A percentile compares a stretch with the other conserved stretches of the same genome.
phyloP scores from a whole-genome alignment of 2,797 vertebrate genomes.

The Sebastiscus albofasciatus region DNA sequence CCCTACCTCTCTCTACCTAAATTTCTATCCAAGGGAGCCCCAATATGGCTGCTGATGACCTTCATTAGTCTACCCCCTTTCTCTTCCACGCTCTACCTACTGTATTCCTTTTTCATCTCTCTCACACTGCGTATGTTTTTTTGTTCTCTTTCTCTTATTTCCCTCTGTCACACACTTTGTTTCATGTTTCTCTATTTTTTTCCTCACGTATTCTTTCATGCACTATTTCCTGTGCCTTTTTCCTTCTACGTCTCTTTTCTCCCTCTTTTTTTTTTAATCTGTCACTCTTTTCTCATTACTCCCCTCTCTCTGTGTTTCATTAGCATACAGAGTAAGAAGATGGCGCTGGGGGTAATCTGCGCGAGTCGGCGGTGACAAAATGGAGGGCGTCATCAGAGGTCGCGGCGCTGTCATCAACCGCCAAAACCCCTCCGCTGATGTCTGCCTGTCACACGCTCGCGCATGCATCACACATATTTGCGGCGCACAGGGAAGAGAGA shows the following conservation, averaged over 20 bases:
- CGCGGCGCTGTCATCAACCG: constrained; percentile 68
- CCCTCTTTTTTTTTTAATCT: constrained; percentile 37
- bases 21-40: constrained; percentile 69
- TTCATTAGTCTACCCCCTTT: constrained; percentile 69
- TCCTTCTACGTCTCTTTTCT: constrained; percentile 2
- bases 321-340: constrained; percentile 86
- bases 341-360: constrained; percentile 79
- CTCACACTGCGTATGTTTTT: constrained; percentile 25
- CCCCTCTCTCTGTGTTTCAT: constrained; percentile 67
- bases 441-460: constrained; percentile 64
- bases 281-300: constrained; percentile 75
- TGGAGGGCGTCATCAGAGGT: constrained; percentile 83
- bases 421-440: constrained; percentile 65
- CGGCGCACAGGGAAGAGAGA: constrained; percentile 17
- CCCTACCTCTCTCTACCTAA: constrained; percentile 52
- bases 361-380: constrained; percentile 78
- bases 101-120: constrained; percentile 56
- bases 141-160: constrained; percentile 10
- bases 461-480: constrained; percentile 19
- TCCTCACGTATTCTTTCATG: constrained; percentile 24
- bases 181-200: constrained; percentile 22
- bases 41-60: constrained; percentile 73
- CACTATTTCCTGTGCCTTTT: constrained; percentile 23
- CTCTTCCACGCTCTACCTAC: constrained; percentile 21
- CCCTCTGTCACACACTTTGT: constrained; percentile 35